Conservation (phyloP, 2,797 vertebrate genomes). For the Danionella dracula region DNA sequence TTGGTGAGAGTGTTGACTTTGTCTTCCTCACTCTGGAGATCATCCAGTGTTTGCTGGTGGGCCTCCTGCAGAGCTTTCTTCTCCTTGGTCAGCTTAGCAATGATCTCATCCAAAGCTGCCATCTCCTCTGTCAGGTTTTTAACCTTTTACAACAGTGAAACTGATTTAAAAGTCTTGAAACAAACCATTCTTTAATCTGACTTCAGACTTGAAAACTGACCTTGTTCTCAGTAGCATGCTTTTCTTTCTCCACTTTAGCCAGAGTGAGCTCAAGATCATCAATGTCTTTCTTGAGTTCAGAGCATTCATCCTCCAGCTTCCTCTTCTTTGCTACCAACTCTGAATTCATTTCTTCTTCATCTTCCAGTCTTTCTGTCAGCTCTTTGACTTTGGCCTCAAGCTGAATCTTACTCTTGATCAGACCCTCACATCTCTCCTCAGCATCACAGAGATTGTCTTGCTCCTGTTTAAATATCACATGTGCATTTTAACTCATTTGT, state of each 20-base stretch:
- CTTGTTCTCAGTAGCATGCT: conserved; percentile 88
- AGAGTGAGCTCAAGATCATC: conserved; percentile 81
- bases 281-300: conserved; percentile 84
- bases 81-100: conserved; percentile 74
- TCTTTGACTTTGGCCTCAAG: conserved; percentile 86
- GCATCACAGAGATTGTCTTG: conserved; percentile 79
- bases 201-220: conserved; percentile 42
- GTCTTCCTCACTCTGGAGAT: conserved; percentile 77
- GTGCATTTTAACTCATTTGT: not conserved
- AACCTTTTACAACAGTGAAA: conserved; percentile 53
- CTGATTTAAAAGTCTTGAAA: not conserved
- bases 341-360: conserved; percentile 81
- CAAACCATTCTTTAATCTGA: accelerated
- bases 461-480: conserved; percentile 49
- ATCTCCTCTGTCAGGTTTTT: conserved; percentile 79
- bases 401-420: conserved; percentile 90
- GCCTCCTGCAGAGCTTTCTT: conserved; percentile 77
- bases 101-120: conserved; percentile 72
- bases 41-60: conserved; percentile 76
- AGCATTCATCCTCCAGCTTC: conserved; percentile 82
- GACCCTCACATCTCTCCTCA: conserved; percentile 82
- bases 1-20: conserved; percentile 76
- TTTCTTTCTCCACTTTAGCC: conserved; percentile 88
- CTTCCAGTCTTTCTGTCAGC: conserved; percentile 65
- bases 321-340: conserved; percentile 80